phyloP scores from a whole-genome alignment of 2,797 vertebrate species.

The Danio kyathit region DNA sequence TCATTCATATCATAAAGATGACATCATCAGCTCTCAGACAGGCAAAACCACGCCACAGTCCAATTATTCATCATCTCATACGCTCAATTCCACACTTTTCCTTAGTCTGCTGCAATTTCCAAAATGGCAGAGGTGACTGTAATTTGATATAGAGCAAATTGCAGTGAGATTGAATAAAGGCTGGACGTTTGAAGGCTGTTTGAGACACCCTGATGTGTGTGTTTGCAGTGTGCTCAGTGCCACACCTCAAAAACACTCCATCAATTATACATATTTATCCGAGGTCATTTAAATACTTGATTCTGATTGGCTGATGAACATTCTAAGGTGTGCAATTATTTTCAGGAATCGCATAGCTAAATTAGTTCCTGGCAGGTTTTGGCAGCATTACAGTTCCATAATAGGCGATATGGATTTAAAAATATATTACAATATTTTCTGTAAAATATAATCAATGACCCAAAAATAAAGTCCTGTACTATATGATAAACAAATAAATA shows the following conservation, averaged over 20 bases:
- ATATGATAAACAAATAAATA: no score
- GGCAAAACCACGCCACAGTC: background rate
- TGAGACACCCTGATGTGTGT: background rate
- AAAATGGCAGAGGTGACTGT: slow-evolving; percentile 14
- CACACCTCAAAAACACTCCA: background rate
- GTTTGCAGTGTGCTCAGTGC: background rate
- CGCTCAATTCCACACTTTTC: background rate
- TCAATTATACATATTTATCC: background rate
- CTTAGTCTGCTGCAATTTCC: slow-evolving; percentile 12
- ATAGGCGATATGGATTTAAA: no score
- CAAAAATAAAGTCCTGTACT: no score
- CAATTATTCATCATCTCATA: slow-evolving; percentile 3
- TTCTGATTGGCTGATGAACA: no score
- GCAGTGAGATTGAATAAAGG: slow-evolving; percentile 12
- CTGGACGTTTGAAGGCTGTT: background rate
- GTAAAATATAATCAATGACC: no score
- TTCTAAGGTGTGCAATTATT: no score
- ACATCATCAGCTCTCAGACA: background rate
- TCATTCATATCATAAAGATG: background rate
- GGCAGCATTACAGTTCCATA: no score
- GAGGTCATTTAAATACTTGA: no score
- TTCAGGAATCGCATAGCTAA: no score
- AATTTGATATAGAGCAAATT: slow-evolving; percentile 13
- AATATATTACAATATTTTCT: no score
- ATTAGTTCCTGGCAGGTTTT: no score